phyloP scores from a whole-genome alignment of 2,113 vertebrate species.

The Sylvietta virens region DNA sequence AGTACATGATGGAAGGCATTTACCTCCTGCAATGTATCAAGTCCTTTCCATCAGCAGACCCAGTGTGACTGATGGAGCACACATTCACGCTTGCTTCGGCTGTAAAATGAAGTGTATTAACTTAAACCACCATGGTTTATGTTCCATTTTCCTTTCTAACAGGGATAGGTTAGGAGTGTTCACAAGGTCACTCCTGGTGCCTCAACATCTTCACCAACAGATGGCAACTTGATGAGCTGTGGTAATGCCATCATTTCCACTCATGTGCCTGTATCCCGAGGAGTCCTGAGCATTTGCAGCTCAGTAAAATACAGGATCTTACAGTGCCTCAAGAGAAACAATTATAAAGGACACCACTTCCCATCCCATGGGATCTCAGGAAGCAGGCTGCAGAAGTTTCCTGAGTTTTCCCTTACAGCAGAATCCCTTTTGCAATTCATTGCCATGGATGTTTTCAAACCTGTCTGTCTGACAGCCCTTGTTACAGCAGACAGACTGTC shows the following conservation, averaged over 20 bases:
- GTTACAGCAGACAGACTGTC: constrained; percentile 27
- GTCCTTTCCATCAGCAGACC: neutral
- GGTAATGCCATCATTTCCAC: constrained; percentile 37
- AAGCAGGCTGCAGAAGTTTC: neutral
- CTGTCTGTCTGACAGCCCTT: neutral
- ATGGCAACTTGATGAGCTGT: constrained; percentile 56
- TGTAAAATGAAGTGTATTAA: constrained; percentile 38
- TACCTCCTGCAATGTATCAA: neutral
- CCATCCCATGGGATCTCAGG: neutral
- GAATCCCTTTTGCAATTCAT: neutral
- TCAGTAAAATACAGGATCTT: constrained; percentile 5
- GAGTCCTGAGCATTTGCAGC: constrained; percentile 18
- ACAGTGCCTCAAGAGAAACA: constrained; percentile 8
- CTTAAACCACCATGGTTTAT: constrained; percentile 9
- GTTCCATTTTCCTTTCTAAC: constrained; percentile 7
- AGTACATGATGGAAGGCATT: neutral
- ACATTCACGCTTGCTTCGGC: neutral
- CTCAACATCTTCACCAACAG: constrained; percentile 3
- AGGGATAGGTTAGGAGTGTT: neutral
- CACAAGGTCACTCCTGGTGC: constrained; percentile 28
- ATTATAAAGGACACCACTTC: neutral
- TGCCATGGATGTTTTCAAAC: neutral
- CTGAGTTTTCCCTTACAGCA: neutral
- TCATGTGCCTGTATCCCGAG: neutral
- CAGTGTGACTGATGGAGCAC: neutral